Conservation (phyloP, 2,888 invertebrate genomes). For the Sinohyriopsis cumingii region DNA sequence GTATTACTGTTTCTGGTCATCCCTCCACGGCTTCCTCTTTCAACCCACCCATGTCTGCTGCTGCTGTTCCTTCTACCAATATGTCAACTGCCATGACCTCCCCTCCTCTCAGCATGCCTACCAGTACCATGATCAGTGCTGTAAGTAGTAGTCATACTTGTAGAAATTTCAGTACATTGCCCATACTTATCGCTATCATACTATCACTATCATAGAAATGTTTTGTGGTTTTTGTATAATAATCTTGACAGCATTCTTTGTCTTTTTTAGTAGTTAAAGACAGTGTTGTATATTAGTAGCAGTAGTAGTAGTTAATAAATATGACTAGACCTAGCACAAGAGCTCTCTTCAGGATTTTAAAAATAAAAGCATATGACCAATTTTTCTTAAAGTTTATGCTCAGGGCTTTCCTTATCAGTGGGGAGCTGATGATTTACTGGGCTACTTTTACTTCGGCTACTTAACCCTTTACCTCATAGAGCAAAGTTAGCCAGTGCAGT, state of each 20-base stretch:
- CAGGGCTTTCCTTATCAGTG: too few species aligned
- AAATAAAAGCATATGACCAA: too few species aligned
- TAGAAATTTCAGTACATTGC: too few species aligned
- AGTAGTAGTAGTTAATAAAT: not conserved
- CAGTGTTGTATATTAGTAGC: not conserved
- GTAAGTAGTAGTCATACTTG: constrained; percentile 34
- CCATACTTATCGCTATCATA: too few species aligned
- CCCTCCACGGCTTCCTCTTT: constrained; percentile 44
- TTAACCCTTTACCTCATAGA: too few species aligned
- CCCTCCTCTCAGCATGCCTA: constrained; percentile 41
- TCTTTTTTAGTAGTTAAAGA: not conserved
- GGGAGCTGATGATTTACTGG: too few species aligned
- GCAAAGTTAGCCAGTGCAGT: too few species aligned
- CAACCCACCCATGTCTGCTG: constrained; percentile 19
- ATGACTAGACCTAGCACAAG: not conserved
- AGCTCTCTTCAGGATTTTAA: constrained; percentile 14
- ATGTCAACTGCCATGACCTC: constrained; percentile 42
- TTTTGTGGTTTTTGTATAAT: too few species aligned
- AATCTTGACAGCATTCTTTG: too few species aligned
- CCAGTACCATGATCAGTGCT: constrained; percentile 40
- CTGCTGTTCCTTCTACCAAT: constrained; percentile 28
- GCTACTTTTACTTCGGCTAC: too few species aligned
- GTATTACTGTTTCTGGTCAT: constrained; percentile 42
- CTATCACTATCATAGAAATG: too few species aligned
- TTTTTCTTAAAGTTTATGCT: too few species aligned